Evolutionary conservation across 1,140 invertebrate species (phyloP), one percentile per base, ranked within the genome.

Genomic region (Acromyrmex echinatior): DNA sequence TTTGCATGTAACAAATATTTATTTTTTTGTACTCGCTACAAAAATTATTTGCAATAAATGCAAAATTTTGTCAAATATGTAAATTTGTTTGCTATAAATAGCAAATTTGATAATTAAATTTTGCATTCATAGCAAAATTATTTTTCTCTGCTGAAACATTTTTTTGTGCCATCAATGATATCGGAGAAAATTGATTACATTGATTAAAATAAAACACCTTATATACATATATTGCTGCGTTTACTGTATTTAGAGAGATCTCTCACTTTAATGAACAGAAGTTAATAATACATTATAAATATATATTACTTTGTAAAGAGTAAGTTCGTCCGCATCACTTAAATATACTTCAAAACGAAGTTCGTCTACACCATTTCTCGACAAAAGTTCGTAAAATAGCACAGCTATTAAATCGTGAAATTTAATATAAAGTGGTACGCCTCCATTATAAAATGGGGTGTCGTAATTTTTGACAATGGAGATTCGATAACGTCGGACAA

Each of bases 391-490:
- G 45, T 31, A 53, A 35, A 68, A 68, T 80, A 80, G 45, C 62
- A 45, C 45, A 45, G 12, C 45, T 80, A 66, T 79, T 80, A 80
- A 80, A 80, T 80, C 77, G 45, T 68, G 45, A 49, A 70, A 70
- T 70, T 70, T 49, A 28, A 70, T 70, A 70, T 70, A 66, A 79
- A 80, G 45, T 53, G 39, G 60, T 49, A 21, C 10, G 60, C 58
- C 21, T 2, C 39, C 39, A 45, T 45, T 39, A 68, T 68, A 78
- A 65, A 79, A 16, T 65, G 39, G 60, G 7, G 60, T 12, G 28
- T 53, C 77, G 77, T 80, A 80, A 80, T 80, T 80, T 80, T 68
- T 80, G 77, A 80, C 77, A 80, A 80, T 80, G 45, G 45, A 68
- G 62, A 80, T 80, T 68, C 77, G 45, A 80, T 80, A 80, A 63